Base-by-base conservation (phyloP, 1,140 invertebrate genomes). In the Camponotus vicinus region DNA sequence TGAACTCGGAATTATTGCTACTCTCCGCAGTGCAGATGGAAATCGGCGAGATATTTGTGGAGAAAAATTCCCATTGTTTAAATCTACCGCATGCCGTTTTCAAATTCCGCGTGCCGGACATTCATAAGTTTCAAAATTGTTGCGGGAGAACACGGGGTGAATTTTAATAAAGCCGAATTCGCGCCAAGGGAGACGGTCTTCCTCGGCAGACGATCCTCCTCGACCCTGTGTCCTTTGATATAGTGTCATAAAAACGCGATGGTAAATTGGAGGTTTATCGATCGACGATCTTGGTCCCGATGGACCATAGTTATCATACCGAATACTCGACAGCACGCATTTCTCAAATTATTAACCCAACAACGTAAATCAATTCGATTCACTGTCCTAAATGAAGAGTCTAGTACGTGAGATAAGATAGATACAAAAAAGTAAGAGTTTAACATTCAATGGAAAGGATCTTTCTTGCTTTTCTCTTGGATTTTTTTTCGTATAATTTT, bases 111-210 rank as follows among this genome's bases (percentile, higher is more conserved):
- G 40, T 63, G 55, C 57, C 18, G 18, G 34, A 40, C 40, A 40
- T 83, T 21, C 32, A 61, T 73, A 61, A 83, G 27, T 83, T 61
- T 61, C 2, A 13, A 83, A 75, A 83, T 75, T 45, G 40, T 83
- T 83, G 69, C 40, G 55, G 69, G 7, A 1, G 11, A 42, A 61
- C 79, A 57, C 57, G 69, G 9, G 40, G 1, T 13, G 79, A 83
- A 83, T 83, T 83, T 83, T 83, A 83, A 83, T 83, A 61, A 61
- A 61, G 13, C 18, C 21, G 34, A 70, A 21, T 32, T 32, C 5
- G 9, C 21, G 11, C 13, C 42, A 1, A 21, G 45, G 45, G 49
- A 9, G 9, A 21, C 37, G 37, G 8, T 32, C n/a, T 1, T 3
- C 55, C 15, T 45, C 15, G 57, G 18, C 5, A 21, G 21, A 21